phyloP scores from a whole-genome alignment of 2,113 vertebrate species.

The Geothlypis trichas region DNA sequence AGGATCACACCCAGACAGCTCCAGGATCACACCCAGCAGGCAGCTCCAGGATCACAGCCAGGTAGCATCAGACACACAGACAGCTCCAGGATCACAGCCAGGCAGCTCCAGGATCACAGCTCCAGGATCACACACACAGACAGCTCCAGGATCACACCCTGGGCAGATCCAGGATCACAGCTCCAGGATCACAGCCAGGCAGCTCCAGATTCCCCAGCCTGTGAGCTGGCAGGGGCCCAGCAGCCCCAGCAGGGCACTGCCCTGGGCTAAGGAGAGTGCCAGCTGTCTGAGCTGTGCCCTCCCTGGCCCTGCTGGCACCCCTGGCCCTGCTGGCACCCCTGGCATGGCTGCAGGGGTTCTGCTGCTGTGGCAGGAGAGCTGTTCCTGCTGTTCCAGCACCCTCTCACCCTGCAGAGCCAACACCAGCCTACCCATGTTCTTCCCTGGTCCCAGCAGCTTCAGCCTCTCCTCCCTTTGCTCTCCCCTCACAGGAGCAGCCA shows the following conservation, averaged over 20 bases:
- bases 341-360: not conserved
- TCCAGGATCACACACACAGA: no score
- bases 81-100: not conserved
- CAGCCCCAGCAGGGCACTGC: not conserved
- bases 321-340: not conserved
- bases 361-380: not conserved
- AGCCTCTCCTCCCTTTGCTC: not conserved
- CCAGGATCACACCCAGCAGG: not conserved
- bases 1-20: not conserved
- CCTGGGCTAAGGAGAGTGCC: rapidly evolving
- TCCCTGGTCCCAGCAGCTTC: not conserved
- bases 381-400: not conserved
- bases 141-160: not conserved
- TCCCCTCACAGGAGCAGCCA: not conserved
- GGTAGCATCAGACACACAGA: no score
- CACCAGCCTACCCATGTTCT: rapidly evolving
- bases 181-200: not conserved
- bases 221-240: not conserved
- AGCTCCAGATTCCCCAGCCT: not conserved
- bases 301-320: not conserved
- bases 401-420: not conserved
- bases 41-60: no score
- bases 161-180: no score
- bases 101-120: no score
- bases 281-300: not conserved